A percentile compares a stretch with the other conserved stretches of the same genome.
Conservation (phyloP, 1,140 invertebrate genomes). For the Theocolax elegans region DNA sequence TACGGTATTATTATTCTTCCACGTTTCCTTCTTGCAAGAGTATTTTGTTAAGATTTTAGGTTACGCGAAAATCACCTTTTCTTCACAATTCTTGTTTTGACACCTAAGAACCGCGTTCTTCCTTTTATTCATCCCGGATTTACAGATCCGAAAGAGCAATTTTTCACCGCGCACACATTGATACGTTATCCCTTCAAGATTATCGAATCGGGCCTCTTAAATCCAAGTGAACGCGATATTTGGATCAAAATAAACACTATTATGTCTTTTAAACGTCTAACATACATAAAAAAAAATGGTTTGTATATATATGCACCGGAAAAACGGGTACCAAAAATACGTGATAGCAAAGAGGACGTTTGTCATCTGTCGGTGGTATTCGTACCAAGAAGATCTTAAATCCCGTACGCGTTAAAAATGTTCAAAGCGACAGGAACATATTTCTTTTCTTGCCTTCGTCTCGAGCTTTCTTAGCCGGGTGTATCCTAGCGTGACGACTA, state of each 20-base stretch:
- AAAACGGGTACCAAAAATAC: constrained; percentile 5
- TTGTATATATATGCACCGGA: too few relatives aligned
- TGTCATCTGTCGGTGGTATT: constrained; percentile 5
- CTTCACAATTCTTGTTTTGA: too few relatives aligned
- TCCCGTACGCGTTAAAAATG: background rate
- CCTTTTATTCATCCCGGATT: too few relatives aligned
- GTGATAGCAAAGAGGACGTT: background rate
- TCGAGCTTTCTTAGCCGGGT: background rate
- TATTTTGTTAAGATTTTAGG: too few relatives aligned
- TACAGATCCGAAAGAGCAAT: too few relatives aligned
- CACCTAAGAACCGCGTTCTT: too few relatives aligned
- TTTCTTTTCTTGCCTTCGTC: background rate
- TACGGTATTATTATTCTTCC: too few relatives aligned
- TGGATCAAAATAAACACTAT: constrained; percentile 18
- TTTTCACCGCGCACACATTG: too few relatives aligned
- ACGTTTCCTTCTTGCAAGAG: too few relatives aligned
- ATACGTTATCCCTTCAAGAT: too few relatives aligned
- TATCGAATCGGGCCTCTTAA: background rate
- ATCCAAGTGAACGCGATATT: too few relatives aligned
- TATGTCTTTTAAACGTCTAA: background rate
- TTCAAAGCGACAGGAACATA: background rate
- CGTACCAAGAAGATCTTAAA: background rate
- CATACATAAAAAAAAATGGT: background rate
- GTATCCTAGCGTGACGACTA: background rate
- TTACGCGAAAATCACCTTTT: too few relatives aligned